Evolutionary conservation across 92 coral and sea anemone genomes (phyloP).

Genomic region (Diadumene lineata): DNA sequence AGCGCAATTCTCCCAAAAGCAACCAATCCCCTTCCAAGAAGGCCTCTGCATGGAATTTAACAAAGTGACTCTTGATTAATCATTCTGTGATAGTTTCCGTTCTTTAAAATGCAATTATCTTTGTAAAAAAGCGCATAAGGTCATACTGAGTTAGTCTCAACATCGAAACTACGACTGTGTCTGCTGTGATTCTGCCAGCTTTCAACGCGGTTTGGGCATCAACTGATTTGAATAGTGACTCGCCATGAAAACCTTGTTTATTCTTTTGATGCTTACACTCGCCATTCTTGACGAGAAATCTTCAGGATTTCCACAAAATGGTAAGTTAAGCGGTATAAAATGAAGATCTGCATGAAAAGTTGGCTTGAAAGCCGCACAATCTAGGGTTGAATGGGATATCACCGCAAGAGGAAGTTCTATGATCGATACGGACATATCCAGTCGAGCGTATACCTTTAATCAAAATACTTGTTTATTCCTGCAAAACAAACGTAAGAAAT

Average conservation of each 20-base stretch:
- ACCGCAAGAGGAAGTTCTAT: too few species aligned
- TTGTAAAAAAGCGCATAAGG: not conserved
- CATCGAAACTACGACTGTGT: not conserved
- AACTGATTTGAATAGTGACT: not conserved
- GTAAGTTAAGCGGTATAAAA: not conserved
- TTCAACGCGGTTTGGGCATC: not conserved
- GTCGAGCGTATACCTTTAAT: too few species aligned
- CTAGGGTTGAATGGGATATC: too few species aligned
- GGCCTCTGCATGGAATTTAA: not conserved
- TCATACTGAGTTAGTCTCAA: not conserved
- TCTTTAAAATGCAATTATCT: not conserved
- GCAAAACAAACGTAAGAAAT: too few species aligned
- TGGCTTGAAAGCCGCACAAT: too few species aligned
- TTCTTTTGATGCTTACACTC: not conserved
- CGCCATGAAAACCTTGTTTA: conserved; percentile 9
- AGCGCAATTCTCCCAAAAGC: not conserved
- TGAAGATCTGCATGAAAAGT: too few species aligned
- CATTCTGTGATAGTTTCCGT: not conserved
- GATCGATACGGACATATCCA: too few species aligned
- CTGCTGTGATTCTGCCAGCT: not conserved
- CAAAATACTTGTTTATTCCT: too few species aligned
- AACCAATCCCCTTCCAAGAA: not conserved
- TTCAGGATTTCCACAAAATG: conserved; percentile 3
- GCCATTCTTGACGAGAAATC: not conserved
- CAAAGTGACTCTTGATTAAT: not conserved